Base-by-base conservation (phyloP, 1,140 invertebrate species). In the Macrobrachium nipponense region DNA sequence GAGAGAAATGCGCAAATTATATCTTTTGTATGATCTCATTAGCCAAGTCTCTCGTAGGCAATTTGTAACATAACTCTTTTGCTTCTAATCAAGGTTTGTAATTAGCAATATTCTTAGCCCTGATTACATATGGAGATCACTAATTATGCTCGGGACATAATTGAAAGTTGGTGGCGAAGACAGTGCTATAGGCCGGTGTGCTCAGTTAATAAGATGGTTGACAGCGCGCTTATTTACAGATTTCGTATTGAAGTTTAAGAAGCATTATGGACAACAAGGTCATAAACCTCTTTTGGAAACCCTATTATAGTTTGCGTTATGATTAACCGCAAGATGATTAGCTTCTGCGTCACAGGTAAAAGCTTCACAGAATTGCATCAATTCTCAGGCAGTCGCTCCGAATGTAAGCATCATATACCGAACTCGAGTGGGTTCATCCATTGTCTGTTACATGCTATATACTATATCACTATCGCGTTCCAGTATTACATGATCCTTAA, bases 1-100 rank as follows among this genome's bases (percentile, higher is more conserved):
- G 18, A 43, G 76, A 61, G 76, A 61, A 17, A 61, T 51, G 20
- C 4, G 70, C 14, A 23, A 72, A 14, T 72, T 79, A 78, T 79
- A 58, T 85, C 76, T 85, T 83, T 79, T 85, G 64, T 78, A 79
- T 85, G 82, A 79, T 79, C 76, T 79, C 82, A 85, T 85, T 85
- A 85, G 76, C 23, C 59, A 85, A 85, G 82, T 78, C 75, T 61
- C 75, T 59, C 60, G 51, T 76, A 70, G 80, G 64, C 82, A 85
- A 85, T 85, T 85, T 85, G 82, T 85, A 85, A 70, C 82, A 85
- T 85, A 85, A 85, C 82, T 85, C 82, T 85, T 85, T 85, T 78
- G 82, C 61, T 66, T 85, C 82, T 79, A 85, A 85, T 85, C 82
- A 85, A 79, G 82, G 62, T 58, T 70, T 78, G 75, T 85, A 85